Base-by-base conservation (phyloP, 2,113 vertebrate genomes). In the Burhinus bistriatus region DNA sequence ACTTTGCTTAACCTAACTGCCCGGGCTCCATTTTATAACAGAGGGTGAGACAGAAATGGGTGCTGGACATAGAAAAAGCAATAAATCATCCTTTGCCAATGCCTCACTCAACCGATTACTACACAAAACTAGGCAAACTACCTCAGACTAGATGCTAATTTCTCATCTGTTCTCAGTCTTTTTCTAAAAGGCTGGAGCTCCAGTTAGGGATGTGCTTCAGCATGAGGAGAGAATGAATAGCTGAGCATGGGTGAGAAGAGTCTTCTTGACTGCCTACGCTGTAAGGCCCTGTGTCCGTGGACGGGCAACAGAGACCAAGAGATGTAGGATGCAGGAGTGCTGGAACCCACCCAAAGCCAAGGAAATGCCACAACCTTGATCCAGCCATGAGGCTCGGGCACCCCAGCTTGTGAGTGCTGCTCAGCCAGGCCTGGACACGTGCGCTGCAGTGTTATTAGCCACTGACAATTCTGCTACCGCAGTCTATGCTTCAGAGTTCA, bases 371-470 rank as follows among this genome's bases (percentile, higher is more conserved):
- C 13, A 65, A 11, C 47, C 20, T 4, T 10, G 15, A 61, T 27
- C 27, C 5, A 1, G 55, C 12, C 72, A 29, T 3, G 27, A 51
- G 45, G n/a, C 40, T 83, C 14, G 8, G 23, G 30, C 29, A 26
- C 6, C 32, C 12, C 47, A 20, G 26, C 0, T 1, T 11, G 34
- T 2, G 34, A 47, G 72, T 0, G 3, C 19, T 4, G 11, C 59
- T 88, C 68, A 68, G 34, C 18, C 1, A 1, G 18, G 29, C 62
- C 66, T 65, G 85, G 54, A 38, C 32, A 15, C 0, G 0, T 3
- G 19, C 3, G 4, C 9, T 54, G 12, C 72, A 54, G 30, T 9
- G 19, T 47, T 77, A 22, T 11, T 32, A 85, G 32, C 45, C 27
- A 68, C 36, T 34, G 52, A 42, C 62, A 87, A 51, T 62, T 79